Conservation (phyloP, 2,797 vertebrate genomes). For the Sciaenops ocellatus region DNA sequence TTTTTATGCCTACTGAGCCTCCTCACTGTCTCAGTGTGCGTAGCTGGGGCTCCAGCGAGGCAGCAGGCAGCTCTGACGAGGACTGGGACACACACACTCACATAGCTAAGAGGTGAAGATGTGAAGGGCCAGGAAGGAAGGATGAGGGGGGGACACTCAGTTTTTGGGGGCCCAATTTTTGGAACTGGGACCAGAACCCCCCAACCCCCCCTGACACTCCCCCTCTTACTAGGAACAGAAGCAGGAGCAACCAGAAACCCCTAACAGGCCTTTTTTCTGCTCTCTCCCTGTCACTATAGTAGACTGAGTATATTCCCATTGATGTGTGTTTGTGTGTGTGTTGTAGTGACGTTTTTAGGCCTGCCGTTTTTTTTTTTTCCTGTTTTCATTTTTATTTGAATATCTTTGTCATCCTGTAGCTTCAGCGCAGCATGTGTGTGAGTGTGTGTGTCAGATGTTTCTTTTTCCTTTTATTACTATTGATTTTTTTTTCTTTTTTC, state of each 20-base stretch:
- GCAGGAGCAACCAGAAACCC: constrained; percentile 74
- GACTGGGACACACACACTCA: constrained; percentile 72
- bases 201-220: constrained; percentile 27
- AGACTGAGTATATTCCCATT: constrained; percentile 73
- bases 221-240: constrained; percentile 71
- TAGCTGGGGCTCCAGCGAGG: constrained; percentile 83
- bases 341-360: constrained; percentile 54
- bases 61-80: constrained; percentile 78
- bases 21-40: constrained; percentile 78
- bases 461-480: background rate
- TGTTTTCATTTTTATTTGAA: constrained; percentile 40
- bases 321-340: constrained; percentile 64
- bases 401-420: constrained; percentile 16
- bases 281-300: constrained; percentile 64
- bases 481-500: background rate
- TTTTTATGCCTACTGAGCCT: constrained; percentile 84
- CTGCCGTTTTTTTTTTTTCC: constrained; percentile 29
- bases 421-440: background rate
- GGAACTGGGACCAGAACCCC: constrained; percentile 63
- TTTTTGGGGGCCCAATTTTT: constrained; percentile 73
- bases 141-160: constrained; percentile 70
- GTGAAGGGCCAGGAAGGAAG: constrained; percentile 67
- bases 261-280: constrained; percentile 74
- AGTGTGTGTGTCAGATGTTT: background rate
- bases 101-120: constrained; percentile 74